Evolutionary conservation across 2,797 vertebrate genomes (phyloP).

Genomic region (Acanthornis magna): DNA sequence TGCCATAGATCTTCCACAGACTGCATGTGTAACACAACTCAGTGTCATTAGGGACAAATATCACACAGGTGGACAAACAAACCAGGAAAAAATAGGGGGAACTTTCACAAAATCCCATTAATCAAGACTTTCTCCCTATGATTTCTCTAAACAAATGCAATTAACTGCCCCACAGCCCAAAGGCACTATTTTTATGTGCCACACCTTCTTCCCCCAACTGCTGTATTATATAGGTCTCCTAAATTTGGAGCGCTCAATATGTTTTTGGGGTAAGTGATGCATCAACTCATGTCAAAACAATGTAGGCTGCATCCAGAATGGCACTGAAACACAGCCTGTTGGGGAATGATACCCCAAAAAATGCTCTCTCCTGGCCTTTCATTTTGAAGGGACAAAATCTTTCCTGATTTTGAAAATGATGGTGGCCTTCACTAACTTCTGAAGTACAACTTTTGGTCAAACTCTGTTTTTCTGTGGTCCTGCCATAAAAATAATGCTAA

Average conservation of each 20-base stretch:
- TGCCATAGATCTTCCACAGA: neutral
- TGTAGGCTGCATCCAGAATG: neutral
- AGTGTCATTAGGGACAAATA: neutral
- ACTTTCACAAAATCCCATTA: neutral
- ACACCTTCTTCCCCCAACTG: neutral
- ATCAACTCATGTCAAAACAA: constrained; percentile 8
- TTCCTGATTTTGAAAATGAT: neutral
- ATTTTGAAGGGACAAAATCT: neutral
- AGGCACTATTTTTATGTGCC: neutral
- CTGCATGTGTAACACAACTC: neutral
- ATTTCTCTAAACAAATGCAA: neutral
- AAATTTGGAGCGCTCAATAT: constrained; percentile 19
- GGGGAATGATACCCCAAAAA: neutral
- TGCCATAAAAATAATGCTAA: neutral
- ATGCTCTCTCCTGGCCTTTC: neutral
- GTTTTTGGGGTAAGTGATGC: constrained; percentile 12
- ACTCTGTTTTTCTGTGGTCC: neutral
- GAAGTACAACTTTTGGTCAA: neutral
- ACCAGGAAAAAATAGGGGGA: neutral
- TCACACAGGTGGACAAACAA: neutral
- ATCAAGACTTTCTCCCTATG: neutral
- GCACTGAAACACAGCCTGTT: neutral
- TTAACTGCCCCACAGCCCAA: neutral
- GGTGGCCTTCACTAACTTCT: neutral
- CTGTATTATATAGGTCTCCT: constrained; percentile 10